Percentiles rank a stretch among this genome's conserved stretches.
Evolutionary conservation across 2,888 invertebrate genomes (phyloP).

Genomic region (Petrolisthes cinctipes): DNA sequence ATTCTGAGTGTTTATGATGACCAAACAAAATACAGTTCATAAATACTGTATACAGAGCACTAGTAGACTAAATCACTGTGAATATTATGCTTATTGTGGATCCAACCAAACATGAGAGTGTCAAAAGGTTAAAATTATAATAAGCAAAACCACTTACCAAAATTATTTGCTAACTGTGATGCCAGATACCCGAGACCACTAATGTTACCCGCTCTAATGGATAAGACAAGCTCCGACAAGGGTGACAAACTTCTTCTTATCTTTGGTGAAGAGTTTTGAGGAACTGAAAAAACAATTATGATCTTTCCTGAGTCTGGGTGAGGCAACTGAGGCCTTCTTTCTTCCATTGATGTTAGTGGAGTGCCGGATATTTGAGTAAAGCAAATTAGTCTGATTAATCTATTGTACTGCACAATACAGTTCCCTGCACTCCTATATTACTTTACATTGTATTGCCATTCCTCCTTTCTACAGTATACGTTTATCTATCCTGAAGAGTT

Average conservation of each 20-base stretch:
- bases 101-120: not conserved
- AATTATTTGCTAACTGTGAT: conserved; percentile 56
- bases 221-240: conserved; percentile 57
- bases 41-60: too few relatives aligned
- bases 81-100: not conserved
- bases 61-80: too few relatives aligned
- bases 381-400: not conserved
- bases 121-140: conserved; percentile 77
- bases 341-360: conserved; percentile 33
- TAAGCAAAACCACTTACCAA: conserved; percentile 58
- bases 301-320: conserved; percentile 32
- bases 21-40: too few relatives aligned
- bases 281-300: conserved; percentile 56
- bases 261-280: conserved; percentile 51
- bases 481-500: too few relatives aligned
- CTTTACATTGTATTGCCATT: too few relatives aligned
- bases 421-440: too few relatives aligned
- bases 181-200: conserved; percentile 61
- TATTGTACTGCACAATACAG: not conserved
- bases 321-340: not conserved
- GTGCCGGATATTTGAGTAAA: not conserved
- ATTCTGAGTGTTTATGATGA: too few relatives aligned
- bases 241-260: conserved; percentile 59
- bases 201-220: conserved; percentile 60
- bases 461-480: too few relatives aligned